These are phyloP conservation scores for Neodiprion lecontei DNA, from an alignment of 1,140 invertebrate genomes.

Conservation along the genomic window DNA sequence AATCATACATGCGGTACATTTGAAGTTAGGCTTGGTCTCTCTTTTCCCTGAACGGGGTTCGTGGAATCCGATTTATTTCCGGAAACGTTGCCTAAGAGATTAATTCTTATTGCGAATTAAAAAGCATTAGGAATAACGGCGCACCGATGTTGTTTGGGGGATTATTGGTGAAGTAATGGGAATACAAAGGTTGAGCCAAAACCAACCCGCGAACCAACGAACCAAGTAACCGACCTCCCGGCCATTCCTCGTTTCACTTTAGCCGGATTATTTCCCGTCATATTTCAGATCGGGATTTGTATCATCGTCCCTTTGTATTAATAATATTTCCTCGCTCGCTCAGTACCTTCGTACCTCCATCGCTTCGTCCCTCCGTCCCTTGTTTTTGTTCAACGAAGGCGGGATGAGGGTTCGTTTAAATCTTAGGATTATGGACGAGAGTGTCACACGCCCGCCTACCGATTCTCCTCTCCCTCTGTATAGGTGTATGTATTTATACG, in stretches of 20 bases:
- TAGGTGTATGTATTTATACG: background rate
- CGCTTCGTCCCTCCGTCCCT: conserved; percentile 20
- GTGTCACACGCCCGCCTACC: conserved; percentile 33
- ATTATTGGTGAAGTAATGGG: conserved; percentile 7
- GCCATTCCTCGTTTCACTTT: conserved; percentile 41
- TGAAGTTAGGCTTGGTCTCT: background rate
- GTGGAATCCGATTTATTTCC: background rate
- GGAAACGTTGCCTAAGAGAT: background rate
- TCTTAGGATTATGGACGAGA: conserved; percentile 48
- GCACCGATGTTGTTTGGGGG: background rate
- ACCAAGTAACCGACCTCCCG: background rate
- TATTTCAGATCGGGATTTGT: conserved; percentile 58
- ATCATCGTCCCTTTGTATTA: conserved; percentile 48
- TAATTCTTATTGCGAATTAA: background rate
- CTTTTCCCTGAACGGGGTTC: too few relatives aligned
- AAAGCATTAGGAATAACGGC: background rate
- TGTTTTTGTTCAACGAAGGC: conserved; percentile 41
- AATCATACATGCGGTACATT: background rate
- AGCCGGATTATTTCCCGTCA: conserved; percentile 52
- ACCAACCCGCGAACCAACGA: background rate
- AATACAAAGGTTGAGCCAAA: background rate
- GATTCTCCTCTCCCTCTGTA: background rate
- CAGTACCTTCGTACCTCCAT: background rate
- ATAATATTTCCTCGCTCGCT: conserved; percentile 39
- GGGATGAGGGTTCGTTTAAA: conserved; percentile 43